Base-by-base conservation (phyloP, 53 echinoderm and acorn worm genomes). In the Astropecten irregularis region DNA sequence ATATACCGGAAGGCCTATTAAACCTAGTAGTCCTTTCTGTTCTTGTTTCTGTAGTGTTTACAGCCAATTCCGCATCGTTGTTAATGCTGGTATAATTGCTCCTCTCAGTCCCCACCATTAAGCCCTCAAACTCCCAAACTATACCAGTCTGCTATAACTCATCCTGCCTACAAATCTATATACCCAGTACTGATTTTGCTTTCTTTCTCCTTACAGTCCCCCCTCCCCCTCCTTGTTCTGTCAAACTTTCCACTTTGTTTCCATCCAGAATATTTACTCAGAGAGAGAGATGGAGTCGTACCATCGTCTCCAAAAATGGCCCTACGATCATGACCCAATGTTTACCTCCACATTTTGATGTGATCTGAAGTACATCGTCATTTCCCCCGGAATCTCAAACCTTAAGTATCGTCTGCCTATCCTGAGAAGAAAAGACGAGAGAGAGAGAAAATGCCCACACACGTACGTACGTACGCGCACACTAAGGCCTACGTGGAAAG, bases 291-390 rank as follows among this genome's bases (percentile, higher is more conserved):
- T 62, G 61, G 56, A 46, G 44, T 61, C 59, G n/a, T n/a, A n/a
- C n/a, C n/a, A n/a, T n/a, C n/a, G n/a, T n/a, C n/a, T n/a, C 48
- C 79, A 16, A 23, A 79, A 79, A 79, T 74, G 79, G 47, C 31
- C 62, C 79, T 79, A 46, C 79, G 61, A 59, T 42, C 60, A 16
- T 42, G 2, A n/a, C 48, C 46, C 47, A 11, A 4, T 60, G 79
- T 76, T 76, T 76, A 58, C 76, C 56, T 55, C 22, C 76, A 76
- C 76, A 57, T 38, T 57, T 76, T 76, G 56, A 76, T 57, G 76
- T 44, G 26, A 57, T 58, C 42, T 76, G 58, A 38, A 76, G 58
- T 76, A 39, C 76, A 58, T 39, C 37, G 76, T 39, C 56, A 71
- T 76, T n/a, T n/a, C n/a, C n/a, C n/a, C n/a, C n/a, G n/a, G n/a